Evolutionary conservation across 2,113 vertebrate species (phyloP), one percentile per base, ranked within the genome.

Genomic region (Perca fluviatilis): DNA sequence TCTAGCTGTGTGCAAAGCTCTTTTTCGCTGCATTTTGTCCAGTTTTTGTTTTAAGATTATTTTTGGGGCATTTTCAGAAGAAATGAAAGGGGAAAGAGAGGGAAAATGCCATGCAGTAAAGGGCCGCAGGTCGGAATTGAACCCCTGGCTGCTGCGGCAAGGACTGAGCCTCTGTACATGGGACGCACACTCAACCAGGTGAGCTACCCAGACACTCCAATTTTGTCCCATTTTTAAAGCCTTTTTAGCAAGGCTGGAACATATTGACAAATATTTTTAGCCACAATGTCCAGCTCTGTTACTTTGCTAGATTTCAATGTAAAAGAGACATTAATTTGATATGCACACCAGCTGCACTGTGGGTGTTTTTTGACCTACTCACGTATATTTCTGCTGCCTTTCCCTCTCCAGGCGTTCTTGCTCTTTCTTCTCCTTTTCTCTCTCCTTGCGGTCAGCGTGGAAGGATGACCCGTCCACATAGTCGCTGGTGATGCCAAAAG

Each of bases 401-500:
- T 96, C 96, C 80, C 95, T 94, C 64, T 96, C 95, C 79, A 93
- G 90, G 7, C 87, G 92, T 36, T 95, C 95, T 79, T 95, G 95
- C 91, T 93, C 96, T 63, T 93, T 93, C 91, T 93, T 97, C 91
- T 96, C 95, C 63, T 94, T 95, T 88, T 96, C 95, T 1, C 84
- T 88, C 75, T 97, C 96, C 61, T 97, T 96, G 49, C 97, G 95
- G 74, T 97, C 96, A 3, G 97, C 96, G 56, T 98, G 96, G 83
- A 98, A 98, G 53, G 97, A 97, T 6, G 97, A 98, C 8, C 97
- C 97, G 0, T 98, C 97, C 76, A 98, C 97, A 3, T 98, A 98
- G 72, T 95, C 96, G 8, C 95, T 96, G 85, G 96, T 89, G 77
- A 98, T 98, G 19, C 97, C 97, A 49, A 98, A 98, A 0, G 97